These are phyloP conservation scores for Vanacampus margaritifer DNA, from an alignment of 2,113 vertebrate species.

Conservation along the genomic window DNA sequence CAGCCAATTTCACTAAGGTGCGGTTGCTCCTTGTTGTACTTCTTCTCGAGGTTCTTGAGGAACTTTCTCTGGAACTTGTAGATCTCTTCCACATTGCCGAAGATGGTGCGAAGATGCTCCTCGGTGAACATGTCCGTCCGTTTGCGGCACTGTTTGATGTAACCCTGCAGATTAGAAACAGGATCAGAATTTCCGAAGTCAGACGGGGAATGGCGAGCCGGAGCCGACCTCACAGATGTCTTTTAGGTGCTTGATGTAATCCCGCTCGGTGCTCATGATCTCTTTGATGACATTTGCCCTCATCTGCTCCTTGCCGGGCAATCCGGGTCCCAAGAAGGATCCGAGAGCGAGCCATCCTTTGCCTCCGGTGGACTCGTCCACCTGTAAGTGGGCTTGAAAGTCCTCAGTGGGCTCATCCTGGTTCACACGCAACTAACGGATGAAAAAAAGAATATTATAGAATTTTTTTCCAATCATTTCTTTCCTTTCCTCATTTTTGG, in stretches of 20 bases:
- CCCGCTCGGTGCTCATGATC: constrained; percentile 93
- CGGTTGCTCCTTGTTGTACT: constrained; percentile 86
- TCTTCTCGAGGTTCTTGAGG: constrained; percentile 87
- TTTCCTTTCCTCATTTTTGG: too few relatives aligned
- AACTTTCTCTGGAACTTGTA: constrained; percentile 93
- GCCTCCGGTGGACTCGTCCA: constrained; percentile 57
- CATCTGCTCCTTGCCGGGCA: constrained; percentile 93
- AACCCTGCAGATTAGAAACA: constrained; percentile 74
- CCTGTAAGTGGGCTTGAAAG: constrained; percentile 73
- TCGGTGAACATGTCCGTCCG: constrained; percentile 92
- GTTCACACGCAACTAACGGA: constrained; percentile 89
- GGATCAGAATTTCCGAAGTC: not conserved
- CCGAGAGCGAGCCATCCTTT: constrained; percentile 64
- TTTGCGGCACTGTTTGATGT: constrained; percentile 92
- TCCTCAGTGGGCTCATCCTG: constrained; percentile 92
- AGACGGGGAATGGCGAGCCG: not conserved
- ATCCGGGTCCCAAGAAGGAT: constrained; percentile 73
- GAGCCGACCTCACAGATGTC: constrained; percentile 92
- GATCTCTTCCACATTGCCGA: constrained; percentile 93
- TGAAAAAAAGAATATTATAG: too few relatives aligned
- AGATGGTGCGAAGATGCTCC: constrained; percentile 89
- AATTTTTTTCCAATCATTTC: not conserved
- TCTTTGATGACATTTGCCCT: constrained; percentile 94
- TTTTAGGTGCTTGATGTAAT: constrained; percentile 97
- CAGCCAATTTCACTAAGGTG: constrained; percentile 92